Percentiles rank a stretch among this genome's conserved stretches.
Evolutionary conservation across 2,888 invertebrate species (phyloP).

Genomic region (Erebia palarica): DNA sequence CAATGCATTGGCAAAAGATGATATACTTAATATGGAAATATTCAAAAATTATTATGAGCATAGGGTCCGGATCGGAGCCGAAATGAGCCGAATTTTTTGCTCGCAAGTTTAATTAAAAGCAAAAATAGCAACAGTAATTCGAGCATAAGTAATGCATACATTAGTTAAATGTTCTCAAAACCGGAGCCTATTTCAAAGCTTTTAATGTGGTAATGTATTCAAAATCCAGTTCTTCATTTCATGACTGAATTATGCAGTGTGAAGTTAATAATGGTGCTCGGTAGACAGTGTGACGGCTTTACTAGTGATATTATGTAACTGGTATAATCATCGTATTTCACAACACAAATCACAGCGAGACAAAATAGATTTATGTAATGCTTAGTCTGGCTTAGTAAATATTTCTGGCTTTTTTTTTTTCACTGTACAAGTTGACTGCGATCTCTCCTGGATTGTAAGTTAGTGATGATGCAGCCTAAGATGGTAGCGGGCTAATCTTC

Average conservation of each 20-base stretch:
- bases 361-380: neutral
- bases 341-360: neutral
- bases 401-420: no score
- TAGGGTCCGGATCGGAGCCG: no score
- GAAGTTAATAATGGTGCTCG: constrained; percentile 20
- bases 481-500: no score
- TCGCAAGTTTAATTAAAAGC: neutral
- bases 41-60: no score
- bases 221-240: constrained; percentile 30
- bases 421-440: no score
- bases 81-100: neutral
- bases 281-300: constrained; percentile 20
- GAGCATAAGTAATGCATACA: constrained; percentile 30
- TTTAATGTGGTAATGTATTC: constrained; percentile 32
- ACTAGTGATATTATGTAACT: neutral
- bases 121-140: neutral
- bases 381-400: no score
- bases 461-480: no score
- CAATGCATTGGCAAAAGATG: no score
- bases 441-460: no score
- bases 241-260: constrained; percentile 27
- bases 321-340: neutral
- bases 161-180: constrained; percentile 33
- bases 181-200: constrained; percentile 22
- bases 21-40: no score